A percentile compares a stretch with the other conserved stretches of the same genome.
Conservation (phyloP, 2,113 vertebrate genomes). For the Orycteropus afer region DNA sequence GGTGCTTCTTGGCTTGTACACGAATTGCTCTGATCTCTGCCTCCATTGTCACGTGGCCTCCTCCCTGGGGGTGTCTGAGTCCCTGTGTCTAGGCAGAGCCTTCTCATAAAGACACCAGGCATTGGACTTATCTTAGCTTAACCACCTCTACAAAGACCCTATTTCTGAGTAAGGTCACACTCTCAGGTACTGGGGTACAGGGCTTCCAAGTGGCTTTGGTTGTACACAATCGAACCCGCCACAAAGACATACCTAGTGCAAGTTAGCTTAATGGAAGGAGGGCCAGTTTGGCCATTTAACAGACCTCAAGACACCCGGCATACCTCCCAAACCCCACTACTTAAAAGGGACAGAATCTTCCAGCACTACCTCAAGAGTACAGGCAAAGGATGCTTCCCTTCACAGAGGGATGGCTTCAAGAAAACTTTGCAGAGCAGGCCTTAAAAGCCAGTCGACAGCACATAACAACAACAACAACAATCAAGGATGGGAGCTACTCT, state of each 20-base stretch:
- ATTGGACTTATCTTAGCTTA: neutral
- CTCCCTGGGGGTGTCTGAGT: neutral
- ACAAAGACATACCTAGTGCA: neutral
- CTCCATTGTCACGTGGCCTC: neutral
- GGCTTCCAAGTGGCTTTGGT: neutral
- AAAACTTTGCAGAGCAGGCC: no score
- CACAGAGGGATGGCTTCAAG: fast-evolving
- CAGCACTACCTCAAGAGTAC: neutral
- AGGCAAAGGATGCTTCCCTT: neutral
- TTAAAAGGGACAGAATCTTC: fast-evolving
- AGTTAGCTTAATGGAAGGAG: neutral
- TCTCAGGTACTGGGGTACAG: neutral
- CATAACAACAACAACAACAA: no score
- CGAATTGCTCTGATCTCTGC: no score
- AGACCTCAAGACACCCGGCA: fast-evolving
- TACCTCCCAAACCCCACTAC: fast-evolving
- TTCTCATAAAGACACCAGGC: neutral
- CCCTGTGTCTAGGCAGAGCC: no score
- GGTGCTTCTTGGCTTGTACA: neutral
- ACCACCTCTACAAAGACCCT: neutral
- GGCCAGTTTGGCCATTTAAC: fast-evolving
- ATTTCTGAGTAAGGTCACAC: neutral
- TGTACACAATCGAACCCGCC: neutral
- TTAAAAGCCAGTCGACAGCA: neutral
- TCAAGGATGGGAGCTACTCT: no score